A percentile compares a stretch with the other conserved stretches of the same genome.
Evolutionary conservation across 2,113 vertebrate species (phyloP).

Genomic region (Bubalus kerabau): DNA sequence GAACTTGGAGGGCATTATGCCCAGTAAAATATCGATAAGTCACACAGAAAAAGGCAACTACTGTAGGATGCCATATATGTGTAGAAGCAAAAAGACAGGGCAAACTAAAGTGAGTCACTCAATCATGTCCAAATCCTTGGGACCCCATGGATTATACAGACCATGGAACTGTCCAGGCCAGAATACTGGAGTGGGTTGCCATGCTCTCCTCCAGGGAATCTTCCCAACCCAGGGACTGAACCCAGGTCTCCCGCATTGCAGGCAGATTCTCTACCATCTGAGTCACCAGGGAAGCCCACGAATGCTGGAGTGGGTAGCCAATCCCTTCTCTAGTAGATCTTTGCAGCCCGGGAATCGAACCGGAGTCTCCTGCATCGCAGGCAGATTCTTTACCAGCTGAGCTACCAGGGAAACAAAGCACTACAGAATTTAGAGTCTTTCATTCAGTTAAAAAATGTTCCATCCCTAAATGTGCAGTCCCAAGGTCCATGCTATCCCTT

Average conservation of each 20-base stretch:
- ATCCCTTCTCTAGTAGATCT: not conserved
- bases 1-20: not conserved
- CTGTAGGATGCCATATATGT: too few relatives aligned
- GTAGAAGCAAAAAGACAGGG: not conserved
- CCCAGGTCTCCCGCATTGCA: not conserved
- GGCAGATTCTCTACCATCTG: not conserved
- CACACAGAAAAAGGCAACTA: not conserved
- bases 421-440: not conserved
- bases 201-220: not conserved
- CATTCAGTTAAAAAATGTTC: not conserved
- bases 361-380: not conserved
- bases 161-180: not conserved
- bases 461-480: not conserved
- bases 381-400: not conserved
- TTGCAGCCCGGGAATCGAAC: accelerated
- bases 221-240: not conserved
- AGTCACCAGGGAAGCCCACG: not conserved
- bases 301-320: not conserved
- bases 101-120: not conserved
- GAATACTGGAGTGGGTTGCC: not conserved
- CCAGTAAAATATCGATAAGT: not conserved
- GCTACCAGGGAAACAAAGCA: not conserved
- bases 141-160: not conserved
- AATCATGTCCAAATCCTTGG: not conserved
- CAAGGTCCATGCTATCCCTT: not conserved